A percentile compares a stretch with the other conserved stretches of the same genome.
phyloP scores from a whole-genome alignment of 2,113 vertebrate genomes.

The Leuciscus idus region DNA sequence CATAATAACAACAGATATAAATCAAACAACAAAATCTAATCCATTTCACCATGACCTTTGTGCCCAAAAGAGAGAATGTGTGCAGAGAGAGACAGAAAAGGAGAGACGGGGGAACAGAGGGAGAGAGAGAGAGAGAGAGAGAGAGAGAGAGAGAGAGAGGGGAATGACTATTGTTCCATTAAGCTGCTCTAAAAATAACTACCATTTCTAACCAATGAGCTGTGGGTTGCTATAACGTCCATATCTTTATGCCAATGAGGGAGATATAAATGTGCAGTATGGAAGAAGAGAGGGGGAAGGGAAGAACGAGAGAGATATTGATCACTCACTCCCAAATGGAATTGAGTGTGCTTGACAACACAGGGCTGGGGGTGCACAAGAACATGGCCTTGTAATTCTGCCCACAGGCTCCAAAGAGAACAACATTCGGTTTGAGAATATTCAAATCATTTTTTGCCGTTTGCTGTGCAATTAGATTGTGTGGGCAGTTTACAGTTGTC shows the following conservation, averaged over 20 bases:
- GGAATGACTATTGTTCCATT: constrained; percentile 55
- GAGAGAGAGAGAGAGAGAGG: constrained; percentile 19
- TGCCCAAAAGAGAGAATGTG: constrained; percentile 34
- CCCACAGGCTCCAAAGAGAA: constrained; percentile 26
- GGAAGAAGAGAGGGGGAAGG: constrained; percentile 10
- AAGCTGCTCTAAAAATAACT: constrained; percentile 56
- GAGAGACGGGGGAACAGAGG: not conserved
- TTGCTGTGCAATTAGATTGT: constrained; percentile 24
- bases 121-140: not conserved
- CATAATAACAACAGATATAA: constrained; percentile 41
- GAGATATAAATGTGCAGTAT: constrained; percentile 51
- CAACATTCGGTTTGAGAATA: constrained; percentile 20
- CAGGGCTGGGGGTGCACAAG: constrained; percentile 26
- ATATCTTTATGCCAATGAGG: constrained; percentile 53
- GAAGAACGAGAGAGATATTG: constrained; percentile 9
- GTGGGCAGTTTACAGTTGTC: constrained; percentile 30
- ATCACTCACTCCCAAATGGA: constrained; percentile 40
- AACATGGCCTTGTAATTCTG: constrained; percentile 43
- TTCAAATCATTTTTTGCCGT: constrained; percentile 23
- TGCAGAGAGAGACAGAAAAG: constrained; percentile 11
- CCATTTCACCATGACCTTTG: constrained; percentile 48
- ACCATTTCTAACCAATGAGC: constrained; percentile 48
- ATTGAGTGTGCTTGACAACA: constrained; percentile 39
- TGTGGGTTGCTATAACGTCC: constrained; percentile 52
- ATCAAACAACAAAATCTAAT: constrained; percentile 44